A percentile compares a stretch with the other conserved stretches of the same genome.
These are phyloP conservation scores for Philypnodon macrostomus DNA, from an alignment of 2,797 vertebrate species.

Conservation along the genomic window DNA sequence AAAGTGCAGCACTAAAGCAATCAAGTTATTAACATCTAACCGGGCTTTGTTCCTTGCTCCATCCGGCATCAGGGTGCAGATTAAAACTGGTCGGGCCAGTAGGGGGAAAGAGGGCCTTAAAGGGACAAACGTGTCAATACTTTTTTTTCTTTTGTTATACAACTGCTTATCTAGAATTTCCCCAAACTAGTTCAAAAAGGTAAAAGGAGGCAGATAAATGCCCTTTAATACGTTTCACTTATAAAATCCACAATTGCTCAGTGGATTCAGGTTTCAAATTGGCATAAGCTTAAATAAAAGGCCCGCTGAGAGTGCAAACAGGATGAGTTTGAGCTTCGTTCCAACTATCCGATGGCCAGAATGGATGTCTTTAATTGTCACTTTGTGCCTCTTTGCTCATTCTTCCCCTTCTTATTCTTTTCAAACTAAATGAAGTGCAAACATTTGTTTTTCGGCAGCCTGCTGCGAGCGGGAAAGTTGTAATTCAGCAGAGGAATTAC, in stretches of 20 bases:
- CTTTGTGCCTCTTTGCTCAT: slow-evolving; percentile 40
- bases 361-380: slow-evolving; percentile 59
- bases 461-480: slow-evolving; percentile 44
- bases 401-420: slow-evolving; percentile 29
- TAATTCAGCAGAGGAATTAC: slow-evolving; percentile 52
- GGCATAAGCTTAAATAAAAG: slow-evolving; percentile 29
- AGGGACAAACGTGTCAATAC: too few species aligned
- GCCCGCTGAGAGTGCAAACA: slow-evolving; percentile 8
- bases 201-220: too few species aligned
- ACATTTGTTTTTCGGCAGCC: slow-evolving; percentile 49
- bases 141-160: too few species aligned
- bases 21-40: too few species aligned
- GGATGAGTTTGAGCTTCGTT: slow-evolving; percentile 3
- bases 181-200: too few species aligned
- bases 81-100: too few species aligned
- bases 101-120: too few species aligned
- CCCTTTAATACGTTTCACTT: slow-evolving; percentile 16
- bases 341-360: slow-evolving; percentile 18
- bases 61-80: too few species aligned
- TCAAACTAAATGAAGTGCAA: slow-evolving; percentile 54
- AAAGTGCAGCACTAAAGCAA: too few species aligned
- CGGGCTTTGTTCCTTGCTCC: too few species aligned
- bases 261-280: slow-evolving; percentile 20
- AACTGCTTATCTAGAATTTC: too few species aligned
- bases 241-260: slow-evolving; percentile 11